Conservation (phyloP, 2,797 vertebrate genomes). For the Phataginus tetradactyla region DNA sequence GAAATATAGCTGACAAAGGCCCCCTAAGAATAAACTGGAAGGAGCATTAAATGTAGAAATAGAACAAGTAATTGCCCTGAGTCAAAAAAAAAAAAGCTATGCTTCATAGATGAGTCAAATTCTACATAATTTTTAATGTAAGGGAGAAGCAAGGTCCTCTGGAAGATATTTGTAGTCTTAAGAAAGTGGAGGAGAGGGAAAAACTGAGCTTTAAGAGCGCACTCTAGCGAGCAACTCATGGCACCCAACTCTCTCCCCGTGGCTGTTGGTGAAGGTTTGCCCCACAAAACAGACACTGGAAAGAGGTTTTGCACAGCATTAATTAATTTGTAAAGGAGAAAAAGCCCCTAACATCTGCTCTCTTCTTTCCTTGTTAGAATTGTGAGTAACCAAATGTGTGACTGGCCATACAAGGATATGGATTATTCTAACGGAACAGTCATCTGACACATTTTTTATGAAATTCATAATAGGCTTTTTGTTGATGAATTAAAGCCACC, state of each 20-base stretch:
- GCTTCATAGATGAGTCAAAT: conserved; percentile 51
- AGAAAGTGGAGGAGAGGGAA: not conserved
- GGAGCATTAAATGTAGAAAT: conserved; percentile 54
- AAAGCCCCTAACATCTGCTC: not conserved
- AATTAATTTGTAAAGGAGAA: conserved; percentile 34
- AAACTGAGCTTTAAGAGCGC: not conserved
- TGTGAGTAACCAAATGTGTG: not conserved
- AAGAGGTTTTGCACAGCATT: not conserved
- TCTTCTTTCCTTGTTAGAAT: conserved; percentile 23
- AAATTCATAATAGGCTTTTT: conserved; percentile 38
- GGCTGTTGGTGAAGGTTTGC: not conserved
- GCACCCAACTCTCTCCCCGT: fast-evolving
- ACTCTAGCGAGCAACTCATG: not conserved
- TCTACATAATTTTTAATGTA: not conserved
- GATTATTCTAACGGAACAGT: conserved; percentile 34
- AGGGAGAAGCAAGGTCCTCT: not conserved
- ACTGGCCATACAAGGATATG: not conserved
- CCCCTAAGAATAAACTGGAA: conserved; percentile 68
- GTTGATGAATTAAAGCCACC: conserved; percentile 20
- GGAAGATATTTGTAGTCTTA: not conserved
- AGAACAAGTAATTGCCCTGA: conserved; percentile 57
- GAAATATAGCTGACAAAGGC: conserved; percentile 68
- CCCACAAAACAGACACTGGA: not conserved
- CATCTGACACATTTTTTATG: conserved; percentile 42
- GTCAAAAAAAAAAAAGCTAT: conserved; percentile 25